Evolutionary conservation across 2,113 vertebrate genomes (phyloP).

Genomic region (Anser brachyrhynchus): DNA sequence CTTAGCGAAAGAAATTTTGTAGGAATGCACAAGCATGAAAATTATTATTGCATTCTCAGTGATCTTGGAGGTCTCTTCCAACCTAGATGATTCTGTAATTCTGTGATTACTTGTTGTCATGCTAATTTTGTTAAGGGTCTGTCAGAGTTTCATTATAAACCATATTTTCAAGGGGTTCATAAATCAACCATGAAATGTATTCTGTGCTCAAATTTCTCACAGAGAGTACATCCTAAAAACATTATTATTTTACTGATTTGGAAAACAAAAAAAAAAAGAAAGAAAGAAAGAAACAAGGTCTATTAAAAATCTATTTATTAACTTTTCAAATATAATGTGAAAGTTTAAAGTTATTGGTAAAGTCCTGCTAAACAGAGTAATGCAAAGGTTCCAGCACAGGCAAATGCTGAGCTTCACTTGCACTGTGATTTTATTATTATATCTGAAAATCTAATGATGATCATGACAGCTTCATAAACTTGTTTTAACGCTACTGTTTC

Average conservation of each 20-base stretch:
- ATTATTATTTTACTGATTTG: conserved; percentile 3
- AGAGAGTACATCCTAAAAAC: neutral
- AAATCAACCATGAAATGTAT: conserved; percentile 60
- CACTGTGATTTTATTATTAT: neutral
- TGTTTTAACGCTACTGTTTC: neutral
- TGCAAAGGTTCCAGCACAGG: neutral
- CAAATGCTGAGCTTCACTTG: neutral
- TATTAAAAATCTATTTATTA: neutral
- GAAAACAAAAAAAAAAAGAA: neutral
- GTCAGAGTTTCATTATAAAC: conserved; percentile 44
- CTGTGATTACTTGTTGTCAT: conserved; percentile 43
- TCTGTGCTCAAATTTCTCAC: conserved; percentile 10
- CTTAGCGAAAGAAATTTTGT: conserved; percentile 18
- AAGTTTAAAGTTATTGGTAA: neutral
- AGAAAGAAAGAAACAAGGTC: neutral
- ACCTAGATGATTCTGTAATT: no score
- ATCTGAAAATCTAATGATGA: neutral
- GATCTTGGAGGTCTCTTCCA: no score
- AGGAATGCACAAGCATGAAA: conserved; percentile 52
- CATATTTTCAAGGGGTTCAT: conserved; percentile 59
- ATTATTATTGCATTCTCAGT: conserved; percentile 9
- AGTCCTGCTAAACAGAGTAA: neutral
- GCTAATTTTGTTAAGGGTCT: conserved; percentile 58
- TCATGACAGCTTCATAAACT: neutral
- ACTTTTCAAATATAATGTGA: neutral